phyloP scores from a whole-genome alignment of 2,113 vertebrate species.

The Clarias magur region DNA sequence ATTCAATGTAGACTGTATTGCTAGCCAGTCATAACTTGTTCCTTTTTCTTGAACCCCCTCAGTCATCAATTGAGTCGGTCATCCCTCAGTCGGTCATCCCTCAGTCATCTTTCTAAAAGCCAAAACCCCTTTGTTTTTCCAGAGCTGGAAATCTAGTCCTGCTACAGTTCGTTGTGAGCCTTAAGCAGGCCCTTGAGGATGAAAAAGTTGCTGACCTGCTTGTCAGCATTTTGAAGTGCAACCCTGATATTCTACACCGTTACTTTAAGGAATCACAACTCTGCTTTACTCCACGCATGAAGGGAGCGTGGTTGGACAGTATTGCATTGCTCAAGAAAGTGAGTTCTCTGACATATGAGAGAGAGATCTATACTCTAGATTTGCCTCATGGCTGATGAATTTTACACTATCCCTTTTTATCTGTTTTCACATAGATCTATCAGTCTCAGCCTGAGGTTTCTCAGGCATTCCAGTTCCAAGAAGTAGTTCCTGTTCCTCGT shows the following conservation, averaged over 20 bases:
- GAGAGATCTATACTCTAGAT: background rate
- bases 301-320: conserved; percentile 86
- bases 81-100: no score
- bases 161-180: conserved; percentile 85
- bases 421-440: conserved; percentile 78
- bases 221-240: conserved; percentile 81
- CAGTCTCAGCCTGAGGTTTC: conserved; percentile 87
- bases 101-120: background rate
- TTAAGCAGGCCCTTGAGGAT: conserved; percentile 86
- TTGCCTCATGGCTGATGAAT: background rate
- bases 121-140: background rate
- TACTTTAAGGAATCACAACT: conserved; percentile 88
- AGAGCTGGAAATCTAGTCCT: conserved; percentile 91
- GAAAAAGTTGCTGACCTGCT: conserved; percentile 84
- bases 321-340: conserved; percentile 88
- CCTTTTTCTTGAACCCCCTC: background rate
- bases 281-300: conserved; percentile 83
- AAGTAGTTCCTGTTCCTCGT: conserved; percentile 81
- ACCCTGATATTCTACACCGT: conserved; percentile 84
- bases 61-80: background rate
- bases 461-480: conserved; percentile 76
- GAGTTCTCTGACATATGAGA: background rate
- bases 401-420: background rate
- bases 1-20: background rate
- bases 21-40: background rate